Conservation (phyloP, 2,113 vertebrate genomes). For the Coptodon bakossiorum region DNA sequence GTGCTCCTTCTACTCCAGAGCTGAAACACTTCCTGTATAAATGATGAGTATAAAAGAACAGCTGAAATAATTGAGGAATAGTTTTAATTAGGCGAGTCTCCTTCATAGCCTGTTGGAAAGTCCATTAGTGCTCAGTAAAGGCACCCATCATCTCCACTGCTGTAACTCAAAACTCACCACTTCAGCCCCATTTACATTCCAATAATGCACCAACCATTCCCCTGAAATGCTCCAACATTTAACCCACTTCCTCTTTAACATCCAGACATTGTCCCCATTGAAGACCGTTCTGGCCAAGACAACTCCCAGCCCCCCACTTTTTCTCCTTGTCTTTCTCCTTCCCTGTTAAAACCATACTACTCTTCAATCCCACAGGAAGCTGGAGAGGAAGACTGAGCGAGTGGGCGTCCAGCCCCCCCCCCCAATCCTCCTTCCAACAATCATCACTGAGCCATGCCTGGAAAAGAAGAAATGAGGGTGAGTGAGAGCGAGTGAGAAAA, state of each 20-base stretch:
- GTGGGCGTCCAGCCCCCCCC: conserved; percentile 20
- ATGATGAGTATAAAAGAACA: neutral
- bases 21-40: neutral
- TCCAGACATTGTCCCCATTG: conserved; percentile 55
- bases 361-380: conserved; percentile 72
- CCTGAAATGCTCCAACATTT: conserved; percentile 39
- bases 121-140: conserved; percentile 17
- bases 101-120: conserved; percentile 19
- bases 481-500: neutral
- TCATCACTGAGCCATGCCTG: conserved; percentile 22
- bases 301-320: neutral
- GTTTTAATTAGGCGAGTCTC: conserved; percentile 16
- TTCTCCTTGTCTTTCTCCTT: conserved; percentile 13
- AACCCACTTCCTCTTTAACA: conserved; percentile 58
- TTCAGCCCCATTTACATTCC: conserved; percentile 42
- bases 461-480: conserved; percentile 34
- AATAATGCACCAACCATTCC: conserved; percentile 39
- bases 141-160: conserved; percentile 1
- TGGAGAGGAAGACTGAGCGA: conserved; percentile 56
- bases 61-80: conserved; percentile 7
- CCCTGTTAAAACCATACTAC: conserved; percentile 64
- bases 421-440: neutral
- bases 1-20: neutral
- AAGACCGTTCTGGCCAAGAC: conserved; percentile 33
- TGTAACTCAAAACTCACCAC: conserved; percentile 23